Conservation (phyloP, 35 echinoderm and acorn worm species). For the Anneissia japonica region DNA sequence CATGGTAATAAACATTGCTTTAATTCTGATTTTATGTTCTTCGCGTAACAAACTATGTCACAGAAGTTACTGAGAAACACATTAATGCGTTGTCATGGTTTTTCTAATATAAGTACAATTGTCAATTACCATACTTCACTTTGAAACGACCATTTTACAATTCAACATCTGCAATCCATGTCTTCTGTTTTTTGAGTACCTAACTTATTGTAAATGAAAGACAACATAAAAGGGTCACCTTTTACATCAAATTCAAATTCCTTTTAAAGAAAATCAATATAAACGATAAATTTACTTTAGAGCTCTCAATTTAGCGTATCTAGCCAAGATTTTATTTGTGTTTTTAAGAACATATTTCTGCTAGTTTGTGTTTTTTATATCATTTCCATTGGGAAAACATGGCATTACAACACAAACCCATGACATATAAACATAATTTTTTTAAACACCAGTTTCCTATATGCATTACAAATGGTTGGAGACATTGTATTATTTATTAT, state of each 20-base stretch:
- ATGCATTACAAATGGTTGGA: too few species aligned
- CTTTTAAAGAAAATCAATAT: neutral
- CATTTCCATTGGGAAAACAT: neutral
- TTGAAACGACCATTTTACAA: neutral
- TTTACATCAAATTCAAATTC: neutral
- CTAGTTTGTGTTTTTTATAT: too few species aligned
- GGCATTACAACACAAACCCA: too few species aligned
- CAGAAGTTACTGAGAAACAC: neutral
- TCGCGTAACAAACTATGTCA: neutral
- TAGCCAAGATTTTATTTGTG: neutral
- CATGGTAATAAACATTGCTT: neutral
- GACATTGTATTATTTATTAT: too few species aligned
- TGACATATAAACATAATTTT: too few species aligned
- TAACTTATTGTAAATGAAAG: neutral
- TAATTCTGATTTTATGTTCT: neutral
- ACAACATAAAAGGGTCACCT: neutral
- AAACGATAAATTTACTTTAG: neutral
- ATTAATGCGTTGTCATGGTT: neutral
- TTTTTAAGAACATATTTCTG: neutral
- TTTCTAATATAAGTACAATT: neutral
- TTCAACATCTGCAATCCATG: neutral
- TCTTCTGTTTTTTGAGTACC: neutral
- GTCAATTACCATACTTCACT: too few species aligned
- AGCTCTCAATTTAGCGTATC: neutral
- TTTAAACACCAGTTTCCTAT: too few species aligned